Conservation (phyloP, 2,113 vertebrate species). For the Elachura formosa region DNA sequence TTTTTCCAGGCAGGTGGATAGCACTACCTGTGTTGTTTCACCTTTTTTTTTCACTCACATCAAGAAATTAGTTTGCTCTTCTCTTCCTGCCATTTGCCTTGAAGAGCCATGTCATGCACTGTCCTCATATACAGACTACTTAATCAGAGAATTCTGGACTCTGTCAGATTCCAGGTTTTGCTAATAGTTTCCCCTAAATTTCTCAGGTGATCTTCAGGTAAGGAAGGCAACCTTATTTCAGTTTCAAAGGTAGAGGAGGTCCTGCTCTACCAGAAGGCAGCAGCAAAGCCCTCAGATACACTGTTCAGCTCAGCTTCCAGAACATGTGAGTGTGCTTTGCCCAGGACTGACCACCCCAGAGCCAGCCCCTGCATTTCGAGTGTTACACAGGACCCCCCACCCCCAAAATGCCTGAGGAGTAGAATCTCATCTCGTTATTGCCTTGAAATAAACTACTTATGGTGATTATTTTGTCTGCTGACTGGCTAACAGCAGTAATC, state of each 20-base stretch:
- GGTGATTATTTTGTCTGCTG: conserved; percentile 78
- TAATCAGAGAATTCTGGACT: background rate
- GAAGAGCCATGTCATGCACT: background rate
- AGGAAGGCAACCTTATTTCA: background rate
- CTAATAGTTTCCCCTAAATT: background rate
- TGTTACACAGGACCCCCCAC: background rate
- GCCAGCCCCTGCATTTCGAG: background rate
- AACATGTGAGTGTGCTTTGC: background rate
- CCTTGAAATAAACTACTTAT: conserved; percentile 72
- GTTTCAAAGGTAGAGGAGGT: background rate
- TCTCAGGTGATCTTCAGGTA: background rate
- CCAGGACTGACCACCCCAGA: background rate
- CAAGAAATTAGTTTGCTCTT: background rate
- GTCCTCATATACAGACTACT: background rate
- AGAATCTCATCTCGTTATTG: conserved; percentile 51
- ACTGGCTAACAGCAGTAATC: conserved; percentile 72
- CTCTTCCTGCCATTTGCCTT: background rate
- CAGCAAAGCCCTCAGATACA: background rate
- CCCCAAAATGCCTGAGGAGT: background rate
- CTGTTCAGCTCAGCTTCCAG: conserved; percentile 4
- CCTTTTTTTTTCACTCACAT: background rate
- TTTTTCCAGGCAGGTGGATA: background rate
- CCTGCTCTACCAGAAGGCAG: background rate
- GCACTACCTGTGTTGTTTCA: background rate
- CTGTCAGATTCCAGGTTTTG: background rate